Evolutionary conservation across 1,140 invertebrate genomes (phyloP).

Genomic region (Tachypleus tridentatus): DNA sequence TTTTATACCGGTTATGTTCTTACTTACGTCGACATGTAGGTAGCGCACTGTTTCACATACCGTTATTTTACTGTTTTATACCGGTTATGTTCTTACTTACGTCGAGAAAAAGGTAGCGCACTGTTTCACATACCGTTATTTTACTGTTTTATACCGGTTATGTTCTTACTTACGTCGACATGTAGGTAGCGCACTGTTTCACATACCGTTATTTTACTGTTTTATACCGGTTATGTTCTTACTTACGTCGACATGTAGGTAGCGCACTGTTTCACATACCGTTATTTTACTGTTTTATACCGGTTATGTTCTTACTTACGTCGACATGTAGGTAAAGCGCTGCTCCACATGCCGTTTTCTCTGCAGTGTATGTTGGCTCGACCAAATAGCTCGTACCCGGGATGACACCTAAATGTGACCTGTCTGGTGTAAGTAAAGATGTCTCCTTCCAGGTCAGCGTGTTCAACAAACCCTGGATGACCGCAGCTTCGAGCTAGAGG

Average conservation of each 20-base stretch:
- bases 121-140: not conserved
- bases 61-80: not conserved
- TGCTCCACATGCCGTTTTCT: constrained; percentile 62
- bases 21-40: too few relatives aligned
- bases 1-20: too few relatives aligned
- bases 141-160: not conserved
- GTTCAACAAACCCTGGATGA: constrained; percentile 69
- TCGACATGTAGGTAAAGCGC: constrained; percentile 30
- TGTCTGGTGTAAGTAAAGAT: constrained; percentile 83
- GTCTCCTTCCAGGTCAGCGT: constrained; percentile 82
- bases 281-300: not conserved
- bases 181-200: constrained; percentile 25
- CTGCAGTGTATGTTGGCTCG: constrained; percentile 67
- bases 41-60: not conserved
- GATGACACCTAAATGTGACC: constrained; percentile 82
- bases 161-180: constrained; percentile 32
- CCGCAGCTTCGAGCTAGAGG: constrained; percentile 65
- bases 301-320: constrained; percentile 28
- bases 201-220: not conserved
- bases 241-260: constrained; percentile 35
- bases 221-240: not conserved
- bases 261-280: constrained; percentile 10
- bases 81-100: constrained; percentile 27
- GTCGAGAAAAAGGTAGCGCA: constrained; percentile 30
- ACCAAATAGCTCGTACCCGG: constrained; percentile 82